Conservation (phyloP, 2,888 invertebrate genomes). For the Asteroscopus sphinx region DNA sequence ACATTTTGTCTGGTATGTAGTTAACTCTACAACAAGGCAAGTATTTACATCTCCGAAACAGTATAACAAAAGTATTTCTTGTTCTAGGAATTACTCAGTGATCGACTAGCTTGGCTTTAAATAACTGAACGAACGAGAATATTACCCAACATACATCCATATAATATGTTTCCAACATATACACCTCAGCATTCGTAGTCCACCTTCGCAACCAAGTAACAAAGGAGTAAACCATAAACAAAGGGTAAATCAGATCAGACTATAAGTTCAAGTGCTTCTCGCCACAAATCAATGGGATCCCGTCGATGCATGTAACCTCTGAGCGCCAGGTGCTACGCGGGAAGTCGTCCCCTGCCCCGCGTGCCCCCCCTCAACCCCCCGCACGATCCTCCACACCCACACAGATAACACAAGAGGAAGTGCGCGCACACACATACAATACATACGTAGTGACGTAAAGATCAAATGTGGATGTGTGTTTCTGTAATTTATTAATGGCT, state of each 20-base stretch:
- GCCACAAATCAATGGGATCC: slow-evolving; percentile 87
- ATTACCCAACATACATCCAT: slow-evolving; percentile 21
- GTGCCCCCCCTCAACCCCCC: slow-evolving; percentile 51
- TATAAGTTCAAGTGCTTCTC: slow-evolving; percentile 76
- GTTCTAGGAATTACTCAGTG: slow-evolving; percentile 29
- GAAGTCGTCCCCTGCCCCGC: slow-evolving; percentile 73
- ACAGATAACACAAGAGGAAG: slow-evolving; percentile 72
- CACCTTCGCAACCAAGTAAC: slow-evolving; percentile 19
- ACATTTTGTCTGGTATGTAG: neutral
- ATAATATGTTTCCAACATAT: slow-evolving; percentile 20
- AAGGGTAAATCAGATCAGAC: slow-evolving; percentile 73
- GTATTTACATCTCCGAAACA: slow-evolving; percentile 22
- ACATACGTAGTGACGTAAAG: slow-evolving; percentile 70
- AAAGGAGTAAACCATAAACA: slow-evolving; percentile 60
- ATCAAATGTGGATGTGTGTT: slow-evolving; percentile 76
- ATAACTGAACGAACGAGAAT: slow-evolving; percentile 24
- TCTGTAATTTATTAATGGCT: slow-evolving; percentile 86
- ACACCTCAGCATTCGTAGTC: slow-evolving; percentile 12
- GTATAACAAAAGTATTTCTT: slow-evolving; percentile 16
- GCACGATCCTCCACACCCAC: slow-evolving; percentile 68
- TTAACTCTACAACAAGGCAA: slow-evolving; percentile 1
- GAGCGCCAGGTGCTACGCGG: slow-evolving; percentile 88
- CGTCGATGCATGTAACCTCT: slow-evolving; percentile 81
- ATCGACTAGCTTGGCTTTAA: slow-evolving; percentile 3
- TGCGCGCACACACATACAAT: slow-evolving; percentile 63